Base-by-base conservation (phyloP, 2,888 invertebrate species). In the Mellilla xanthometata region DNA sequence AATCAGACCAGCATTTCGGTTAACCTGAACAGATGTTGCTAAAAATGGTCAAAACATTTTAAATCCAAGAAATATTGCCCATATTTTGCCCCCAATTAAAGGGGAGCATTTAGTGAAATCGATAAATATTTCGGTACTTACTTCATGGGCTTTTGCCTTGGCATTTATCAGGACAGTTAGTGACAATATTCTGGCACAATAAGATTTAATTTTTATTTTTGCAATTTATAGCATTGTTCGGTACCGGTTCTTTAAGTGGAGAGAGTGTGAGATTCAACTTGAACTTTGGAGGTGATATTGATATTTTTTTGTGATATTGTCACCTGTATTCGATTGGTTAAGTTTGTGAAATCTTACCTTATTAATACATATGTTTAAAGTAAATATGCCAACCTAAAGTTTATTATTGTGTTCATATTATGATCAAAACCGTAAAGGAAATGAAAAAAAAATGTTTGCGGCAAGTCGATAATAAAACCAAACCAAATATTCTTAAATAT, bases 111-210 rank as follows among this genome's bases (percentile, higher is more conserved):
- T 33, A 49, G 39, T 43, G 43, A 52, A 47, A 53, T 56, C 42
- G 39, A 33, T 52, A 52, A 50, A 49, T 48, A 52, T 39, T 38
- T 42, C 24, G 42, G 28, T 39, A 33, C 28, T 42, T 46, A 36
- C 43, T 32, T 41, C 46, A 47, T 44, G 26, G 40, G 46, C 45
- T 41, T 33, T 39, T 5, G 15, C 54, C 58, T 56, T 58, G 55
- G 52, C 52, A 56, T 56, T 55, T 58, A 52, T 50, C 49, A 32
- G 47, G 31, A 12, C 49, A 47, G 55, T 52, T 58, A 46, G 33
- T 47, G 52, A 50, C 44, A 55, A 45, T 39, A 46, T 40, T 48
- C 46, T 55, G 50, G 39, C 53, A 53, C 45, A 49, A 57, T 42
- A 19, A 9, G 22, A n/a, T n/a, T n/a, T n/a, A n/a, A n/a, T 19